These are phyloP conservation scores for Paraplagusia blochii DNA, from an alignment of 2,113 vertebrate species.

Conservation along the genomic window DNA sequence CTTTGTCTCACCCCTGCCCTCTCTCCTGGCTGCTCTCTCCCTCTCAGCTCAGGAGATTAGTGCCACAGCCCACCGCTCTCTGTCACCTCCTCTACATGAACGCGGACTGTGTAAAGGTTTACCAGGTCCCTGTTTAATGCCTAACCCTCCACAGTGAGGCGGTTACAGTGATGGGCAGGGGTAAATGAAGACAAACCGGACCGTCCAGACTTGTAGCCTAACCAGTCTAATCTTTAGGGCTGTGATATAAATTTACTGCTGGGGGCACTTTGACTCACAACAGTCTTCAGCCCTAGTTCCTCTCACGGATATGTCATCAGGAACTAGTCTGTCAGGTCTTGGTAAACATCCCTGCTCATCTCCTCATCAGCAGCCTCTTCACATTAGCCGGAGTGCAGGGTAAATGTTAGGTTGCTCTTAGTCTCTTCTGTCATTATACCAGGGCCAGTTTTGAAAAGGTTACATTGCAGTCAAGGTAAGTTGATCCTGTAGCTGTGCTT, in stretches of 20 bases:
- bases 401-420: conserved; percentile 13
- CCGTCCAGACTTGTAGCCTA: conserved; percentile 22
- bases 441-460: conserved; percentile 46
- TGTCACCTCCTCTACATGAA: conserved; percentile 44
- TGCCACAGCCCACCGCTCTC: conserved; percentile 50
- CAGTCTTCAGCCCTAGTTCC: conserved; percentile 7
- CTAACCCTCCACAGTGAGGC: conserved; percentile 22
- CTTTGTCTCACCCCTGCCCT: conserved; percentile 71
- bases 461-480: conserved; percentile 54
- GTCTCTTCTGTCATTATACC: conserved; percentile 37
- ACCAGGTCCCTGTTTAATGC: conserved; percentile 45
- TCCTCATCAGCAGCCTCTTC: conserved; percentile 13
- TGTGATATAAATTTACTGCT: conserved; percentile 22
- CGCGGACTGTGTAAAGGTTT: conserved; percentile 34
- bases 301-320: conserved; percentile 14
- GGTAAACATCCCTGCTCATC: conserved; percentile 34
- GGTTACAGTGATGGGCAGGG: conserved; percentile 3
- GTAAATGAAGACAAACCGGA: conserved; percentile 46
- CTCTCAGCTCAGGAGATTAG: conserved; percentile 56
- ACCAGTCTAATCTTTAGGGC: conserved; percentile 28
- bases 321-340: conserved; percentile 30
- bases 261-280: conserved; percentile 6
- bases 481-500: conserved; percentile 46
- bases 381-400: conserved; percentile 24
- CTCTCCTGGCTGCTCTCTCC: conserved; percentile 45